Base-by-base conservation (phyloP, 2,888 invertebrate species). In the Temnothorax ravouxi region DNA sequence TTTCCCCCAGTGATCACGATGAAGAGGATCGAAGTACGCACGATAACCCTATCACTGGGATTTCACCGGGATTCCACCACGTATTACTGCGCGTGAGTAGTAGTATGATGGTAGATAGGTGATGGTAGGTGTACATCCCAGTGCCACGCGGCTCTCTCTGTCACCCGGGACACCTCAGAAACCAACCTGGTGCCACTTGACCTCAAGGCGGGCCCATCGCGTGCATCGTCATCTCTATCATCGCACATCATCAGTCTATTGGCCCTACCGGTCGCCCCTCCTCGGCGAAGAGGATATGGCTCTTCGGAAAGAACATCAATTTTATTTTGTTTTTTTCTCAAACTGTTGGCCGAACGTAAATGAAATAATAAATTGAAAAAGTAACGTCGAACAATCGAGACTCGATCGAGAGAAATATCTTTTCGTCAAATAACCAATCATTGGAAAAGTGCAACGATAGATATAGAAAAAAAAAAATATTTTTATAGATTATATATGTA, bases 231-330 rank as follows among this genome's bases (percentile, higher is more conserved):
- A 92, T 91, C 91, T 92, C 89, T 91, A 90, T 93, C 92, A 92
- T 92, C 93, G 93, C 91, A 92, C 93, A 93, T 93, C 93, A 91
- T 93, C 92, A 92, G 92, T 93, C 92, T 93, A 94, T 93, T 93
- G 93, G 94, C 94, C 94, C 94, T 94, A 94, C 91, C 94, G 94
- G 92, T 93, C 93, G 92, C 93, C 93, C 94, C 93, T 95, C 95
- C 95, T 93, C 93, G 94, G 94, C 92, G 94, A 95, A 95, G 95
- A 95, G 95, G 95, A 94, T 93, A 91, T 91, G 90, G 86, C 95
- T 95, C 95, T 95, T 95, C 95, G 95, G 95, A 95, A 95, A 95
- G 95, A 95, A 95, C 94, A 95, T 95, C 94, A 95, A 92, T 93
- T 93, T 93, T 93, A 91, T 93, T 80, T 80, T 91, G 88, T 91